Evolutionary conservation across 2,113 vertebrate species (phyloP), one percentile per base, ranked within the genome.

Genomic region (Pluvianellus socialis): DNA sequence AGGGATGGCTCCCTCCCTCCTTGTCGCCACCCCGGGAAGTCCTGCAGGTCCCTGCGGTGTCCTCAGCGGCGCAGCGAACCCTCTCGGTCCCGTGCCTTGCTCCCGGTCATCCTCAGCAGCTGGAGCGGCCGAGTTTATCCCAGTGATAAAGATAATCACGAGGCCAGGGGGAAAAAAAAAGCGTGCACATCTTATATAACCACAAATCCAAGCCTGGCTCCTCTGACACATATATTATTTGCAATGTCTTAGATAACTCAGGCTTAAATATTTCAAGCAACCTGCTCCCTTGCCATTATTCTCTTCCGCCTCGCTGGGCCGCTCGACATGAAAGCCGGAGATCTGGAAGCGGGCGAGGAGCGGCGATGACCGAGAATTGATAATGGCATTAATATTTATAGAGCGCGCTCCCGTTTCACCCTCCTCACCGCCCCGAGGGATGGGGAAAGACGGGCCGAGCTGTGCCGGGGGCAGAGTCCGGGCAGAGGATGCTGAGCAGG

Each of bases 181-280:
- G 32, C 18, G 61, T 28, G 66, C 33, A 22, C 59, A 14, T 38
- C 75, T 91, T 91, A 91, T 2, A 52, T 58, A 94, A 95, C 66
- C 62, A 4, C 67, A 66, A 73, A 82, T 42, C 80, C 66, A 26
- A 62, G 62, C 49, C n/a, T 0, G 20, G 42, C 72, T 86, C 56
- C 76, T 75, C 66, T 63, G 63, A 73, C 80, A 87, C 55, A 81
- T 67, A 14, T 42, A 77, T 95, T 88, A 76, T 89, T 61, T 56
- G 56, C 82, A 53, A 45, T 1, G 55, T 86, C 93, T 88, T 73
- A 93, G 86, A 80, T 94, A 83, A 84, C 93, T 76, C 38, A 11
- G 28, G 59, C 90, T 89, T 95, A 82, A 96, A 96, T 96, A 96
- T 92, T 96, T 93, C 88, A 96, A 77, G 83, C 53, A n/a, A 83